Percentiles rank a stretch among this genome's conserved stretches.
These are phyloP conservation scores for Tenthredo distinguenda DNA, from an alignment of 2,888 invertebrate species.

Conservation along the genomic window DNA sequence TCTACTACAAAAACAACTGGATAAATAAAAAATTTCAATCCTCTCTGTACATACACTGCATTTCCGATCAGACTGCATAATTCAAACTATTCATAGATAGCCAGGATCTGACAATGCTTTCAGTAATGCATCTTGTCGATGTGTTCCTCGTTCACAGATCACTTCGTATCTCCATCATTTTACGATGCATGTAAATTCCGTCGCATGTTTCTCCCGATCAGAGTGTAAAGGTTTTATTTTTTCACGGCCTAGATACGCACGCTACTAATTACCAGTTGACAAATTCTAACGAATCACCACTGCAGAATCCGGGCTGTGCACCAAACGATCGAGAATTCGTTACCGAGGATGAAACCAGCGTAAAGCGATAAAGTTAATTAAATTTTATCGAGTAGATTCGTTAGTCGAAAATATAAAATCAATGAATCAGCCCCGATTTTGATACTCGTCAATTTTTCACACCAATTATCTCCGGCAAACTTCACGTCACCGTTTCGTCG, in stretches of 20 bases:
- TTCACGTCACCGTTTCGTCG: not conserved
- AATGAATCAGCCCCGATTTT: not conserved
- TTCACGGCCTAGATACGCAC: not conserved
- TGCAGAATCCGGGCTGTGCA: not conserved
- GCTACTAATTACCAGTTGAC: not conserved
- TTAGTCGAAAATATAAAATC: not conserved
- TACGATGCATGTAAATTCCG: not conserved
- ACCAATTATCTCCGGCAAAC: not conserved
- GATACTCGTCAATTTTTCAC: not conserved
- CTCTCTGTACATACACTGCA: too few species aligned
- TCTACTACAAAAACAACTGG: not conserved
- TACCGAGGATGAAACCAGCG: not conserved
- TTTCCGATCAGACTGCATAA: not conserved
- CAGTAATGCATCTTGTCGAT: not conserved
- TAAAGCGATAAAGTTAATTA: not conserved
- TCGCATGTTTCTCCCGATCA: not conserved
- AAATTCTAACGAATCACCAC: not conserved
- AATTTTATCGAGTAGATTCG: slow-evolving; percentile 5
- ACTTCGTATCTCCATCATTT: not conserved
- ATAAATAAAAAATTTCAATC: not conserved
- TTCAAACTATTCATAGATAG: not conserved
- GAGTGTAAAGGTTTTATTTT: not conserved
- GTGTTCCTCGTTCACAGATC: not conserved
- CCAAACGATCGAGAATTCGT: slow-evolving; percentile 8
- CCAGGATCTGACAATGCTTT: not conserved